Percentiles rank a stretch among this genome's conserved stretches.
Evolutionary conservation across 2,113 vertebrate genomes (phyloP).

Genomic region (Leuciscus idus): DNA sequence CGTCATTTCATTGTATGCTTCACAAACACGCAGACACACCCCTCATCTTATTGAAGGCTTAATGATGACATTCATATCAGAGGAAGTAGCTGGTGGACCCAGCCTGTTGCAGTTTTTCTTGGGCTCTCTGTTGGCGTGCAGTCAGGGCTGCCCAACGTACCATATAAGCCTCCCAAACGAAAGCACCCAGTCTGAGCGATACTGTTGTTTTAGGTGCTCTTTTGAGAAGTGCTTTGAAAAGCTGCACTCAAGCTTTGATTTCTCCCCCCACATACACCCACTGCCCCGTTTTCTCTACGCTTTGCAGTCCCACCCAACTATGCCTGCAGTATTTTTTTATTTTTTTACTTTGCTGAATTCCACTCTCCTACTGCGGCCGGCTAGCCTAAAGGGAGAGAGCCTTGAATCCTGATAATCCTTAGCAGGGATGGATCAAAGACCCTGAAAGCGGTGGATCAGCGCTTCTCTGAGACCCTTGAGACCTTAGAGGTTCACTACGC

Average conservation of each 20-base stretch:
- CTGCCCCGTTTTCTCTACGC: conserved; percentile 41
- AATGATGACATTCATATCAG: conserved; percentile 17
- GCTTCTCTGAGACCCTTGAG: conserved; percentile 53
- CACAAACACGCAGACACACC: not conserved
- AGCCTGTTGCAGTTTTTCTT: conserved; percentile 49
- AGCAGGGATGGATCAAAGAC: conserved; percentile 69
- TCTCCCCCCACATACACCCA: not conserved
- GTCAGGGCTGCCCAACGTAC: conserved; percentile 41
- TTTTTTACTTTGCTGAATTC: conserved; percentile 44
- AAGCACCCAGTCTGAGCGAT: conserved; percentile 43
- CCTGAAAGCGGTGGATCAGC: conserved; percentile 64
- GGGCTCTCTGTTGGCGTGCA: conserved; percentile 59
- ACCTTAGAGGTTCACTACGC: conserved; percentile 54
- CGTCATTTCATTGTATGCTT: conserved; percentile 2
- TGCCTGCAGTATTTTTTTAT: conserved; percentile 50
- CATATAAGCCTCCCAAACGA: conserved; percentile 50
- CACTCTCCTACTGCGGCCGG: conserved; percentile 60
- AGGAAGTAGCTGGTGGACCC: conserved; percentile 19
- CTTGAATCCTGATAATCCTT: conserved; percentile 71
- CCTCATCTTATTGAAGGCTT: conserved; percentile 3
- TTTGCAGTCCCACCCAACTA: conserved; percentile 61
- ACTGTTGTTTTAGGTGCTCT: conserved; percentile 65
- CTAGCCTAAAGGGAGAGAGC: conserved; percentile 66
- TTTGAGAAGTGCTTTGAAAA: conserved; percentile 65
- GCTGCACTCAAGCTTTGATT: conserved; percentile 63